Evolutionary conservation across 2,797 vertebrate genomes (phyloP), one percentile per base, ranked within the genome.

Genomic region (Argentina silus): DNA sequence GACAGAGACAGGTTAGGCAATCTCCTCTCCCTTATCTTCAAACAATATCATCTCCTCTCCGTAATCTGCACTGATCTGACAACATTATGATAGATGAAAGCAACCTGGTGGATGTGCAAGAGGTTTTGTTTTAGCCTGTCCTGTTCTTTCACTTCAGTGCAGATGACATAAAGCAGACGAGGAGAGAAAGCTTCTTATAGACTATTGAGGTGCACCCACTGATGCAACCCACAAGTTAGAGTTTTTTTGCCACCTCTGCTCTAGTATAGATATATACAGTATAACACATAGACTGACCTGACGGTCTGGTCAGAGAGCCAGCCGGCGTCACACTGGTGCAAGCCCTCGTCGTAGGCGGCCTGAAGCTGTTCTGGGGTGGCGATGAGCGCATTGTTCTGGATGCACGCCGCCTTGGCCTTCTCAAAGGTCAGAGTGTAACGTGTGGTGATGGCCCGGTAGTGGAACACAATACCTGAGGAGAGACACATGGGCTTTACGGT

Each of bases 301-400:
- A 97, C 98, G 1, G 97, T 97, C 83, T 96, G 94, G 74, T 99
- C 98, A 2, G 96, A 93, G 83, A 99, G 93, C 98, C 98, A 99
- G 78, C 98, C 98, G 0, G 98, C 98, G 0, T 99, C 98, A 42
- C 98, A 99, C 86, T 99, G 98, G 87, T 98, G 96, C 53, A 95
- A 96, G 23, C 97, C 97, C 0, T 96, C 96, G 76, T 98, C 95
- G 0, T 95, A 99, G 36, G 97, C 97, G 0, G 97, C 97, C 74
- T 97, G 96, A 43, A 99, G 94, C 91, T 99, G 97, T 63, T 95
- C 96, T 0, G 96, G 93, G 0, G 96, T 95, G 57, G 97, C 97
- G 0, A 99, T 94, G 81, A 95, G 89, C 0, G 96, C 97, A 0
- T 92, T 96, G 91, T 96, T 99, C 88, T 97, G 94, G 64, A 93